Base-by-base conservation (phyloP, 2,113 vertebrate genomes). In the Petromus typicus region DNA sequence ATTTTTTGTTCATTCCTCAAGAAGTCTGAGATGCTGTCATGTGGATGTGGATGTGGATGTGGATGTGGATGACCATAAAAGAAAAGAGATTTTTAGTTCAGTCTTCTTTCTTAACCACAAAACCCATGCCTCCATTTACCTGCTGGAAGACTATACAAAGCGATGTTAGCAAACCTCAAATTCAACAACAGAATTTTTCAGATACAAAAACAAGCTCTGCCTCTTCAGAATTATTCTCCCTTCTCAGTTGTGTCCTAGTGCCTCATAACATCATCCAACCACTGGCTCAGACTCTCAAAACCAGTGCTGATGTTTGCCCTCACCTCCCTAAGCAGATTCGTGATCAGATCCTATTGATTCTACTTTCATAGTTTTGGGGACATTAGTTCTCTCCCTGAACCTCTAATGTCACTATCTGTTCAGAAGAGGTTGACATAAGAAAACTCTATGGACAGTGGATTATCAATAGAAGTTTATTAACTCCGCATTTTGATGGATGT, bases 181-280 rank as follows among this genome's bases (percentile, higher is more conserved):
- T 92, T 90, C 69, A 81, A 61, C 71, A 78, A 84, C 63, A 78
- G 93, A 90, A 86, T 9, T 93, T 93, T 17, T 76, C 73, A 81
- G 93, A 84, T 85, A 84, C 59, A 88, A 86, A 95, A 90, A 48
- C 76, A 78, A 92, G 11, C 25, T 83, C 71, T 95, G 30, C 13
- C 7, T 3, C 23, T 3, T 43, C 45, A 78, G 40, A 84, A 71
- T 45, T 45, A 51, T 34, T 78, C 66, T 93, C 73, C 30, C 6
- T 30, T 0, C 0, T 81, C 78, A 85, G 5, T 81, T 51, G 40
- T 76, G 80, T 32, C 25, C 54, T 78, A 4, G 11, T 5, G 37
- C 59, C 71, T 79, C 45, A 23, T 76, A 69, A 59, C 37, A 78
- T 71, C 43, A 85, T 48, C 54, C 13, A 73, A 76, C 64, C 76